phyloP scores from a whole-genome alignment of 2,888 invertebrate species.

The Aromia moschata region DNA sequence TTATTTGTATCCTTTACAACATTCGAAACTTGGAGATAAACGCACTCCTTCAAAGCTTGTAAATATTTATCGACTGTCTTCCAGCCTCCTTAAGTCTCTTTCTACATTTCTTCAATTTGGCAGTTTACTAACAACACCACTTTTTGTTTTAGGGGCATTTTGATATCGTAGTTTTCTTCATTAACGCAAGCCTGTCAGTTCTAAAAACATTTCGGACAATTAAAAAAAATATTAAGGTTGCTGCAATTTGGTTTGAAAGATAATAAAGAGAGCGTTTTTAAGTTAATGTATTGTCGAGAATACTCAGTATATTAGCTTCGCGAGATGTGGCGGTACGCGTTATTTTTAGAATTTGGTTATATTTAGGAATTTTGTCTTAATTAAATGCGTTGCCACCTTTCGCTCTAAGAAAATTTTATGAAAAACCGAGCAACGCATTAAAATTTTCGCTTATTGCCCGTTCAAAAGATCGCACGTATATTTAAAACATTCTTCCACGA shows the following conservation, averaged over 20 bases:
- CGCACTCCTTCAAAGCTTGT: no score
- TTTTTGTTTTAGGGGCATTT: slow-evolving; percentile 35
- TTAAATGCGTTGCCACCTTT: slow-evolving; percentile 5
- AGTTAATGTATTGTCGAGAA: slow-evolving; percentile 10
- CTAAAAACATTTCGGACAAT: neutral
- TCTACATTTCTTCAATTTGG: slow-evolving; percentile 13
- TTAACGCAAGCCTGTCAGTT: slow-evolving; percentile 16
- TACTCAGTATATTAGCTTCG: slow-evolving; percentile 13
- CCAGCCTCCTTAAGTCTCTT: slow-evolving; percentile 17
- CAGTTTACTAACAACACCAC: slow-evolving; percentile 30
- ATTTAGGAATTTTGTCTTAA: slow-evolving; percentile 27
- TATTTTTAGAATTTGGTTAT: slow-evolving; percentile 23
- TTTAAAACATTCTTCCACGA: slow-evolving; percentile 4
- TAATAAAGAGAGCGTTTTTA: neutral
- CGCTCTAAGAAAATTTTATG: neutral
- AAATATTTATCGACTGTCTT: slow-evolving; percentile 15
- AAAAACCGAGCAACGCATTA: neutral
- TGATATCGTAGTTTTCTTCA: slow-evolving; percentile 28
- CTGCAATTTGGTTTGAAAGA: neutral
- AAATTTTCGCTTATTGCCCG: neutral
- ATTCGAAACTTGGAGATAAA: no score
- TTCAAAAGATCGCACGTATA: neutral
- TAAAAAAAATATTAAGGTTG: neutral
- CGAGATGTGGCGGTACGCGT: slow-evolving; percentile 6
- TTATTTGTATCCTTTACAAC: no score